A percentile compares a stretch with the other conserved stretches of the same genome.
phyloP scores from a whole-genome alignment of 1,140 invertebrate genomes.

The Drosophila suzukii region DNA sequence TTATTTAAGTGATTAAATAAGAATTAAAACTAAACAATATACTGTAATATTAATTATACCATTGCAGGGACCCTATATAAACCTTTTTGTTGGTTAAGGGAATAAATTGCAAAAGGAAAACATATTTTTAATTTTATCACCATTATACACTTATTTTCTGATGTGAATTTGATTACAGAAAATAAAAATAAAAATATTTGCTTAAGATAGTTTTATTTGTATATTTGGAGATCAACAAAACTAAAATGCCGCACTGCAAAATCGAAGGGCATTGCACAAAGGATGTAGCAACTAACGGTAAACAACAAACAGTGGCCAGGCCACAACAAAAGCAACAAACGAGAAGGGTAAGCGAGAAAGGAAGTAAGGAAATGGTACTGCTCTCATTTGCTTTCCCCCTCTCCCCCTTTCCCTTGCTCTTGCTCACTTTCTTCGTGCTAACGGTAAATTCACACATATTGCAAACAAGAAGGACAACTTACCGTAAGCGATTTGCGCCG shows the following conservation, averaged over 20 bases:
- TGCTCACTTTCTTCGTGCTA: not conserved
- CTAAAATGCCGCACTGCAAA: not conserved
- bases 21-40: too few relatives aligned
- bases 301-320: constrained; percentile 26
- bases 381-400: constrained; percentile 13
- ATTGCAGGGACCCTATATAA: too few relatives aligned
- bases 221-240: too few relatives aligned
- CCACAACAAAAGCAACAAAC: constrained; percentile 8
- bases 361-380: constrained; percentile 56
- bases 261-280: constrained; percentile 48
- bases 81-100: too few relatives aligned
- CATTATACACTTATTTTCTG: too few relatives aligned
- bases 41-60: too few relatives aligned
- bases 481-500: constrained; percentile 93
- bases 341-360: constrained; percentile 3
- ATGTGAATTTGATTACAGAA: too few relatives aligned
- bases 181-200: too few relatives aligned
- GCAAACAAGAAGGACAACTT: constrained; percentile 48
- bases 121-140: not conserved
- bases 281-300: constrained; percentile 39
- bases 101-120: too few relatives aligned
- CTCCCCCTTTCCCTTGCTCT: constrained; percentile 2
- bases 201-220: too few relatives aligned
- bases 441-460: constrained; percentile 30
- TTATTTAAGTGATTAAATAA: too few relatives aligned